Base-by-base conservation (phyloP, 2,797 vertebrate species). In the Sebastes umbrosus region DNA sequence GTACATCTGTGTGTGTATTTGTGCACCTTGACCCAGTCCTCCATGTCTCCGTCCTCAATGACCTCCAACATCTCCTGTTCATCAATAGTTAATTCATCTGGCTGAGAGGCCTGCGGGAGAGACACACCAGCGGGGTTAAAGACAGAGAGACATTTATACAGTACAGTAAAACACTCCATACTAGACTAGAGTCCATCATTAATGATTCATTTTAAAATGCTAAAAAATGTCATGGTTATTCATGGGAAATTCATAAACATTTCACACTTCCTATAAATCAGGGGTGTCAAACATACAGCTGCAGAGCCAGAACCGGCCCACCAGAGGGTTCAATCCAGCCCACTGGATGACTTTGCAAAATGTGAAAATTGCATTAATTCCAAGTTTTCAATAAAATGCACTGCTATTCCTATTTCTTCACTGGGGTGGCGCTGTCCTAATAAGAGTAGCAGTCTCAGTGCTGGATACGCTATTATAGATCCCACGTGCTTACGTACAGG, bases 41-140 rank as follows among this genome's bases (percentile, higher is more conserved):
- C 98, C 98, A 99, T 99, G 93, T 99, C 98, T 90, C 98, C 98
- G 5, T 99, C 98, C 88, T 99, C 98, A 82, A 99, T 99, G 64
- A 99, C 98, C 94, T 99, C 98, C 95, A 99, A 70, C 90, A 99
- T 96, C 93, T 99, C 98, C 43, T 98, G 97, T 3, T 99, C 98
- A 92, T 99, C 98, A 83, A 99, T 99, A 80, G 98, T 99, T 95
- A 99, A 88, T 77, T 99, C 98, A 83, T 99, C 98, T 0, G 98
- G 98, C 91, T 99, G 98, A 73, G 97, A 99, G 31, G 98, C 97
- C 98, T 99, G 93, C 2, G 5, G 50, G 2, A 76, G 24, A 88
- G 27, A 87, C 29, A 80, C 6, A 60, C 4, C 3, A 4, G 54
- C 16, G 36, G 29, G 46, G 52, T 66, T 50, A 59, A 34, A 43